These are phyloP conservation scores for Dreissena rostriformis DNA, from an alignment of 1,140 invertebrate species.

Conservation along the genomic window DNA sequence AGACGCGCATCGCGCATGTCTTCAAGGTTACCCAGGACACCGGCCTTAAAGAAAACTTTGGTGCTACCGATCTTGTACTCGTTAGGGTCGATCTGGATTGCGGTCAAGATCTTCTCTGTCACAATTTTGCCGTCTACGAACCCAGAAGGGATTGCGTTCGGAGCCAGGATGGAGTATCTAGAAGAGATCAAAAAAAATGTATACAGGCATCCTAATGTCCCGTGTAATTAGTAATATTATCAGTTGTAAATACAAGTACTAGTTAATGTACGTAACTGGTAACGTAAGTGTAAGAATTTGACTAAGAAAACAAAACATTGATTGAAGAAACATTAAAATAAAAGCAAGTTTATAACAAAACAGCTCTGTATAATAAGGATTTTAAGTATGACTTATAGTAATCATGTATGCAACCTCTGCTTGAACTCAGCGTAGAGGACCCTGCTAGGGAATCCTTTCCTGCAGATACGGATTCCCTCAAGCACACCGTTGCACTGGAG, in stretches of 20 bases:
- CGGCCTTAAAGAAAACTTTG: slow-evolving; percentile 99
- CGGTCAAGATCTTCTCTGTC: slow-evolving; percentile 89
- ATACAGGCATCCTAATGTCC: background rate
- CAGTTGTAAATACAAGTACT: too few relatives aligned
- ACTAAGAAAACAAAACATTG: too few relatives aligned
- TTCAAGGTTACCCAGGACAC: slow-evolving; percentile 99
- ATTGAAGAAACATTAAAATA: too few relatives aligned
- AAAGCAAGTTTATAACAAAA: too few relatives aligned
- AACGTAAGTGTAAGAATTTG: background rate
- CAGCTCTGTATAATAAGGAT: too few relatives aligned
- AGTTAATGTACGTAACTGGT: too few relatives aligned
- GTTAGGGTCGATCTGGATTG: slow-evolving; percentile 90
- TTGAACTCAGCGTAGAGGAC: slow-evolving; percentile 99
- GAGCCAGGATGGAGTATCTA: slow-evolving; percentile 98
- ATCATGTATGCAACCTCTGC: slow-evolving; percentile 84
- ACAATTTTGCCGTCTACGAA: slow-evolving; percentile 90
- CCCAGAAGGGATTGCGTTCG: slow-evolving; percentile 88
- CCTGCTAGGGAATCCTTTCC: slow-evolving; percentile 99
- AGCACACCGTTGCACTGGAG: slow-evolving; percentile 99
- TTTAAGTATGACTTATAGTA: too few relatives aligned
- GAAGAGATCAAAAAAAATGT: background rate
- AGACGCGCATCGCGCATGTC: slow-evolving; percentile 99
- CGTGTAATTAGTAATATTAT: background rate
- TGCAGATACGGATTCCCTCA: slow-evolving; percentile 99
- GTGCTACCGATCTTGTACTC: slow-evolving; percentile 96